phyloP scores from a whole-genome alignment of 1,140 invertebrate species.

The Papilio polyxenes region DNA sequence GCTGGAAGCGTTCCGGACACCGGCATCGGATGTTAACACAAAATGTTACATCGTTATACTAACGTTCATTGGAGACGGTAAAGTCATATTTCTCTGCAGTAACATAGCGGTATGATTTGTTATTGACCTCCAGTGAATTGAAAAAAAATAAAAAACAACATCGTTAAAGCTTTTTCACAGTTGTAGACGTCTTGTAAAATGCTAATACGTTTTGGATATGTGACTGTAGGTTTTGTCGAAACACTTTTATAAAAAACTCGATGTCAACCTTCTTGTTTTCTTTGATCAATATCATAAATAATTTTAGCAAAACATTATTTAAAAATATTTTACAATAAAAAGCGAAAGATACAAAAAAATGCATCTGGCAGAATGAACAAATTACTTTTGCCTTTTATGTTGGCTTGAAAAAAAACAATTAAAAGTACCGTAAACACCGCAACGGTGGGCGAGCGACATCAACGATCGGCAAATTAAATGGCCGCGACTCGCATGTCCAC shows the following conservation, averaged over 20 bases:
- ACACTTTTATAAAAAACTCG: too few species aligned
- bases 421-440: slow-evolving; percentile 10
- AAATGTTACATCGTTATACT: slow-evolving; percentile 44
- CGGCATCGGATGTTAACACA: slow-evolving; percentile 50
- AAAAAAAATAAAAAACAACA: neutral
- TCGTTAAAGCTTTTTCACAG: neutral
- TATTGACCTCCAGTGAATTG: neutral
- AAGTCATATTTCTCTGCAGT: neutral
- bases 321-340: neutral
- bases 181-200: neutral
- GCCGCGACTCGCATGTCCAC: slow-evolving; percentile 53
- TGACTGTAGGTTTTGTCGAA: too few species aligned
- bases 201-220: too few species aligned
- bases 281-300: too few species aligned
- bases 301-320: too few species aligned
- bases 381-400: slow-evolving; percentile 10
- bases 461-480: slow-evolving; percentile 64
- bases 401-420: slow-evolving; percentile 20
- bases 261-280: too few species aligned
- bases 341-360: neutral
- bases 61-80: slow-evolving; percentile 2
- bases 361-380: slow-evolving; percentile 1
- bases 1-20: slow-evolving; percentile 43
- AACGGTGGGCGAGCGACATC: slow-evolving; percentile 37
- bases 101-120: neutral